These are phyloP conservation scores for Rotaria macrura DNA, from an alignment of 2,888 invertebrate species.

Conservation along the genomic window DNA sequence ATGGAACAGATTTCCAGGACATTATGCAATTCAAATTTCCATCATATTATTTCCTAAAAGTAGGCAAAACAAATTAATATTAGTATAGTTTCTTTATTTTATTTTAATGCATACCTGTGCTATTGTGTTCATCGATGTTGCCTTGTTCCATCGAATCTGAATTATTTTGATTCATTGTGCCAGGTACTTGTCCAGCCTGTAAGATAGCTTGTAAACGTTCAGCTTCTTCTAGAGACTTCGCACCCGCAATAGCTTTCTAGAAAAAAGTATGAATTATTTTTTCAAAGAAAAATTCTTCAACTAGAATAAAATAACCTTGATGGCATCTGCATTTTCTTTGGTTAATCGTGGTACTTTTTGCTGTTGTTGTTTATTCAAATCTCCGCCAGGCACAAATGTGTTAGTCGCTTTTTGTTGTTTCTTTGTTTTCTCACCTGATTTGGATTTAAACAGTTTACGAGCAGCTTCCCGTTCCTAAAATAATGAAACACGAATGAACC, in stretches of 20 bases:
- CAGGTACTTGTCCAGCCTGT: slow-evolving; percentile 25
- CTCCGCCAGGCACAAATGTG: slow-evolving; percentile 30
- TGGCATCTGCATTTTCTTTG: slow-evolving; percentile 30
- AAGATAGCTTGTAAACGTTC: slow-evolving; percentile 29
- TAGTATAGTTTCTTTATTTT: background rate
- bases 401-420: slow-evolving; percentile 5
- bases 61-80: background rate
- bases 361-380: slow-evolving; percentile 10
- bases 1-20: background rate
- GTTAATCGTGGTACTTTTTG: background rate
- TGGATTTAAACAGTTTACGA: background rate
- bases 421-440: background rate
- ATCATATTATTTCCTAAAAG: background rate
- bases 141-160: background rate
- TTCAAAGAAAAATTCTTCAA: background rate
- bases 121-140: background rate
- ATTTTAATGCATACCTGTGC: background rate
- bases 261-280: background rate
- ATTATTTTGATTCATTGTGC: background rate
- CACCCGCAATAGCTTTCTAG: slow-evolving; percentile 31
- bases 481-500: background rate
- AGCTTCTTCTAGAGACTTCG: slow-evolving; percentile 31
- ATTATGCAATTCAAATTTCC: background rate
- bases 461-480: background rate
- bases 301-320: background rate